These are phyloP conservation scores for Molorchus minor DNA, from an alignment of 2,888 invertebrate genomes.

Conservation along the genomic window DNA sequence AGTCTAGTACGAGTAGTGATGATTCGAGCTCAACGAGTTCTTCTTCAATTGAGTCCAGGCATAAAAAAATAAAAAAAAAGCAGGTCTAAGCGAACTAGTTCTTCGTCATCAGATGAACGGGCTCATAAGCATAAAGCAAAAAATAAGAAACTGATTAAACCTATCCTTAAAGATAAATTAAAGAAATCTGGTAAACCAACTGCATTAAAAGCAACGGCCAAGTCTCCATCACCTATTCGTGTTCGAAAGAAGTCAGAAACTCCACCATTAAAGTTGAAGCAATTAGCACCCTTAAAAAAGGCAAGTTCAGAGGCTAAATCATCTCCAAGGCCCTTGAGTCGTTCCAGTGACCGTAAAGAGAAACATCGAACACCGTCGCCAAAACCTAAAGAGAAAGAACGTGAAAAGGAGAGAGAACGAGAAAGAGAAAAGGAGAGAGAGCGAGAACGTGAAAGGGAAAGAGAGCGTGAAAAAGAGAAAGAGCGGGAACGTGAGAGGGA, in stretches of 20 bases:
- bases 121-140: constrained; percentile 66
- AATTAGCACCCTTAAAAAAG: constrained; percentile 44
- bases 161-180: constrained; percentile 61
- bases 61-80: constrained; percentile 56
- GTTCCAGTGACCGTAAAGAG: constrained; percentile 56
- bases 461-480: no score
- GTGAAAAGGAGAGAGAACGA: constrained; percentile 59
- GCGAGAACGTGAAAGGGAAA: constrained; percentile 63
- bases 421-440: constrained; percentile 66
- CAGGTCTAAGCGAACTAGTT: constrained; percentile 55
- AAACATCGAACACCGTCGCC: constrained; percentile 61
- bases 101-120: constrained; percentile 69
- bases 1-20: constrained; percentile 72
- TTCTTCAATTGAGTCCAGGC: constrained; percentile 61
- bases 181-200: constrained; percentile 61
- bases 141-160: constrained; percentile 62
- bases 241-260: constrained; percentile 59
- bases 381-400: constrained; percentile 56
- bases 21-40: constrained; percentile 70
- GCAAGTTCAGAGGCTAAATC: constrained; percentile 52
- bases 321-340: constrained; percentile 56
- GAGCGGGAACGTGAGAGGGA: constrained; percentile 53
- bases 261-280: constrained; percentile 57
- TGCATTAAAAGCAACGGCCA: constrained; percentile 46
- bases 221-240: constrained; percentile 57